These are phyloP conservation scores for Patella caerulea DNA, from an alignment of 2,888 invertebrate genomes.

Conservation along the genomic window DNA sequence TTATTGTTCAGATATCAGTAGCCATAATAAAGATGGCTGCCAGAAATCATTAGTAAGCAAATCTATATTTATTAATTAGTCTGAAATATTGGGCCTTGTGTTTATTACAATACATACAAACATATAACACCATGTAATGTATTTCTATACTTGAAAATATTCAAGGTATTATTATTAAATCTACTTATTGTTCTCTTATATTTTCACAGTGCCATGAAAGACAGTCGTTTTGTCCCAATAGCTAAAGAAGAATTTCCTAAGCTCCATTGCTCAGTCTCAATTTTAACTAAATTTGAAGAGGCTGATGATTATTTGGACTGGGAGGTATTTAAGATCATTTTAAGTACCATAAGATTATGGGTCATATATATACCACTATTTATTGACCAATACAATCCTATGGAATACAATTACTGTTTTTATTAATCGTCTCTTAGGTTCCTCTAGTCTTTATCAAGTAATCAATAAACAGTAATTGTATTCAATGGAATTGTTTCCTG, in stretches of 20 bases:
- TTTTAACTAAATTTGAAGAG: constrained; percentile 96
- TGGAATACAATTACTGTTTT: too few species aligned
- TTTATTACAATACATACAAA: not conserved
- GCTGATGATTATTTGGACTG: constrained; percentile 96
- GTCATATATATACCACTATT: too few species aligned
- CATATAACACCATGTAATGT: not conserved
- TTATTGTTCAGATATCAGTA: too few species aligned
- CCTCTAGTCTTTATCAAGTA: too few species aligned
- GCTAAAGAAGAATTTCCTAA: constrained; percentile 92
- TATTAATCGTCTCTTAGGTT: too few species aligned
- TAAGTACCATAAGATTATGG: not conserved
- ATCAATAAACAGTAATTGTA: too few species aligned
- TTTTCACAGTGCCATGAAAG: constrained; percentile 89
- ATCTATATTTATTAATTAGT: too few species aligned
- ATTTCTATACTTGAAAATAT: not conserved
- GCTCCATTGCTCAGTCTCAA: constrained; percentile 94
- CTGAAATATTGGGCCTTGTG: not conserved
- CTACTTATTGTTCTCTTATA: not conserved
- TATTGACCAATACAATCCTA: too few species aligned
- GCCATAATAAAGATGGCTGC: too few species aligned
- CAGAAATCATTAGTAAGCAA: too few species aligned
- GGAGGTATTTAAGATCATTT: constrained; percentile 78
- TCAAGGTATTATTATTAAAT: not conserved
- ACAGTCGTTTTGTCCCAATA: constrained; percentile 96
- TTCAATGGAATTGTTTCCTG: too few species aligned